Base-by-base conservation (phyloP, 2,888 invertebrate species). In the Cosmopolites sordidus region DNA sequence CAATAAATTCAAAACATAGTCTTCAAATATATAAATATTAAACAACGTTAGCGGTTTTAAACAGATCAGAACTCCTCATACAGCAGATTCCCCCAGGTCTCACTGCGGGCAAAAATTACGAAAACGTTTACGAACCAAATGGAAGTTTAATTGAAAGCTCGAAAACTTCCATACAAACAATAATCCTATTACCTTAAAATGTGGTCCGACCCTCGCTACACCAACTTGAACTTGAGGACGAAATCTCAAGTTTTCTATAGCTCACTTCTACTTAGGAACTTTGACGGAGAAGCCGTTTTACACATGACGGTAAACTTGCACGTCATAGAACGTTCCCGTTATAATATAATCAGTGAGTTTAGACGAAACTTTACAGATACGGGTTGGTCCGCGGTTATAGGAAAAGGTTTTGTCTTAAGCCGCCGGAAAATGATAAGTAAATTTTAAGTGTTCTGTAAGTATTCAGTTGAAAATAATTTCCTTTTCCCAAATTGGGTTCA, bases 121-220 rank as follows among this genome's bases (percentile, higher is more conserved):
- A 11, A 33, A 33, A 33, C 33, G 33, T 33, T 33, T 33, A 33
- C 33, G 11, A 33, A 33, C 33, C 33, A 12, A 33, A 33, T 33
- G 33, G 33, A 50, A 39, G 43, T 44, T 50, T 50, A 50, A 43
- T 38, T 39, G 33, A 33, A 33, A 33, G 11, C 33, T 33, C 12
- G 41, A 40, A 52, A 50, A 54, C 49, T 54, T 47, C 40, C 43
- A 42, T 49, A 40, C 29, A 45, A 54, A 54, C 46, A 49, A 54
- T 49, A 54, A 54, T 54, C 49, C 42, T 49, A 54, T 54, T 54
- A 49, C 42, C 49, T 49, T 54, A 46, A 46, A 50, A 49, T 44
- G 45, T 33, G 46, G 49, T 46, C 41, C 54, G 49, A 50, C 49
- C 49, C 54, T 54, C 49, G 48, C 48, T 53, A 53, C 42, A 48